Percentiles rank a stretch among this genome's conserved stretches.
These are phyloP conservation scores for Patella ulyssiponensis DNA, from an alignment of 2,888 invertebrate species.

Conservation along the genomic window DNA sequence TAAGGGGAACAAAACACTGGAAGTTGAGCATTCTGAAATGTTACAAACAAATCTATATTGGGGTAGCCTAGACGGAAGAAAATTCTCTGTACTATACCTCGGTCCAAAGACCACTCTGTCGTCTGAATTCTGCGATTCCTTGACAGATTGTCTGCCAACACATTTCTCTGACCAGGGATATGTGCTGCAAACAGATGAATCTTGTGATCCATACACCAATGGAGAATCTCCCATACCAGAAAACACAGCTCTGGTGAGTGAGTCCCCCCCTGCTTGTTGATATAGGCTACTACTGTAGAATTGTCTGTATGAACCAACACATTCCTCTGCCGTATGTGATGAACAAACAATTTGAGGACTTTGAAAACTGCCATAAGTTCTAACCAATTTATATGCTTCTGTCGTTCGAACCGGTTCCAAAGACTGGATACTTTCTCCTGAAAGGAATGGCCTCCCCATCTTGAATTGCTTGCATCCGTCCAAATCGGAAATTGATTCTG, in stretches of 20 bases:
- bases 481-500: not conserved
- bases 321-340: not conserved
- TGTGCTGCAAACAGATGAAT: not conserved
- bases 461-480: not conserved
- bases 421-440: not conserved
- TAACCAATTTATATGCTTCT: conserved; percentile 4
- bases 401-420: not conserved
- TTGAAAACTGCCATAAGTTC: not conserved
- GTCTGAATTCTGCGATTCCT: not conserved
- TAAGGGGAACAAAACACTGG: conserved; percentile 5
- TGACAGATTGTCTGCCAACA: not conserved
- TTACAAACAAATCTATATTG: conserved; percentile 3
- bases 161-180: not conserved
- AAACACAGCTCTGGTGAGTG: not conserved
- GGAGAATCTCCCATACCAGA: conserved; percentile 4
- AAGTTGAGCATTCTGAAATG: not conserved
- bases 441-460: not conserved
- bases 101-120: too few species aligned
- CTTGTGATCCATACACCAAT: conserved; percentile 7
- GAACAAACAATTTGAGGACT: not conserved
- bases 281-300: conserved; percentile 6
- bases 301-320: conserved; percentile 6
- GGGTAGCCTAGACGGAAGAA: not conserved
- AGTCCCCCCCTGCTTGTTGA: not conserved
- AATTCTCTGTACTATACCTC: not conserved